Base-by-base conservation (phyloP, 2,888 invertebrate genomes). In the Escarpia spicata region DNA sequence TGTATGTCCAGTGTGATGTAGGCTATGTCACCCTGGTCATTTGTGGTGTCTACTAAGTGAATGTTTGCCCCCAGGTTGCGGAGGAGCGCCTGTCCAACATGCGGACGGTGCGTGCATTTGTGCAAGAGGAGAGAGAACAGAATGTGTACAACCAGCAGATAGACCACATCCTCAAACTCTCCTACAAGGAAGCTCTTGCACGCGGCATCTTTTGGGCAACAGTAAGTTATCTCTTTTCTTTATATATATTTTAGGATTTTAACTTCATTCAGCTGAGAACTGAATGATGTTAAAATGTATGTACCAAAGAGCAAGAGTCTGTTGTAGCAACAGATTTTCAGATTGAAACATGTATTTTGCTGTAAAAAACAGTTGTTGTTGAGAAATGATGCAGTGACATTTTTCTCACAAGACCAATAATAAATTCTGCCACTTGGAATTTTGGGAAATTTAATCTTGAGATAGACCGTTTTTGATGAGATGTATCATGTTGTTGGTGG, bases 91-190 rank as follows among this genome's bases (percentile, higher is more conserved):
- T 96, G 94, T 97, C 98, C 19, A 99, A 98, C 96, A 98, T 99
- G 94, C 97, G 98, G 96, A 99, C 99, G 3, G 99, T 99, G 0
- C 98, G 99, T 96, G 98, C 98, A 45, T 99, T 99, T 96, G 98
- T 98, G 31, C 98, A 98, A 95, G 99, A 99, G 96, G 96, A 97
- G 12, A 97, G 97, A 93, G 99, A 99, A 97, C 97, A 98, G 92
- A 96, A 97, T 9, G 96, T 97, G 0, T 99, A 98, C 95, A 97
- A 97, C 75, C 95, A 96, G 0, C 97, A 98, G 95, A 97, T 99
- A 93, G 97, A 97, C 52, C 97, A 97, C 91, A 97, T 99, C 43
- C 97, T 99, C 92, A 95, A 97, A 90, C 97, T 99, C 92, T 98
- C 98, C 2, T 98, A 98, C 95, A 98, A 98, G 95, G 99, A 99